Base-by-base conservation (phyloP, 2,113 vertebrate genomes). In the Xerus inauris region DNA sequence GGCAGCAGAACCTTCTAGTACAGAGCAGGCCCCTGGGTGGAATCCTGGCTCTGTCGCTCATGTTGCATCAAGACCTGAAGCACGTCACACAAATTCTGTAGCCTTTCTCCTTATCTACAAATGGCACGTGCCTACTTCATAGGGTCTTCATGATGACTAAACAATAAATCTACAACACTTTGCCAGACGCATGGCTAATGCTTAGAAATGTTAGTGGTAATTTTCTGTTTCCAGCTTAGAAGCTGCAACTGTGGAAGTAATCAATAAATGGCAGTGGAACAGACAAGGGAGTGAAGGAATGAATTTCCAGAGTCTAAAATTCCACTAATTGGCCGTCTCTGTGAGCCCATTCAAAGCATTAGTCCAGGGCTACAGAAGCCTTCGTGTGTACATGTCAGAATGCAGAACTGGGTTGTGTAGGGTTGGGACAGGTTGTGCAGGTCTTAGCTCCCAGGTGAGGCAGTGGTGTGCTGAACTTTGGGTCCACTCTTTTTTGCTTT, bases 211-310 rank as follows among this genome's bases (percentile, higher is more conserved):
- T 85, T 32, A 91, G 65, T 24, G 81, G 77, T 54, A 86, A 72
- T 73, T 88, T 64, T 75, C 92, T 71, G 69, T 47, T 82, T 28
- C 51, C 45, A 83, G 32, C n/a, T 51, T 91, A 0, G 2, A 95
- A 42, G 38, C 42, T 59, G 59, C 64, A 91, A 32, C 59, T 2
- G 5, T 28, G 38, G 62, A 92, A 75, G 20, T 82, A 69, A 85
- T 90, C 89, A 75, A 76, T 71, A 91, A 32, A n/a, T 14, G 40
- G 54, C 59, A 67, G 42, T 7, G 51, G 76, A 82, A 77, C 77
- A 54, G 89, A 72, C 11, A 79, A 96, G 71, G 64, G n/a, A 49
- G 69, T 45, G 20, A 89, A 96, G 81, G 69, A 76, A 57, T 22
- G 8, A 24, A 72, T 75, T 64, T 76, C 59, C 42, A 16, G 72